Percentiles rank a stretch among this genome's conserved stretches.
Evolutionary conservation across 2,797 vertebrate species (phyloP).

Genomic region (Platalea minor): DNA sequence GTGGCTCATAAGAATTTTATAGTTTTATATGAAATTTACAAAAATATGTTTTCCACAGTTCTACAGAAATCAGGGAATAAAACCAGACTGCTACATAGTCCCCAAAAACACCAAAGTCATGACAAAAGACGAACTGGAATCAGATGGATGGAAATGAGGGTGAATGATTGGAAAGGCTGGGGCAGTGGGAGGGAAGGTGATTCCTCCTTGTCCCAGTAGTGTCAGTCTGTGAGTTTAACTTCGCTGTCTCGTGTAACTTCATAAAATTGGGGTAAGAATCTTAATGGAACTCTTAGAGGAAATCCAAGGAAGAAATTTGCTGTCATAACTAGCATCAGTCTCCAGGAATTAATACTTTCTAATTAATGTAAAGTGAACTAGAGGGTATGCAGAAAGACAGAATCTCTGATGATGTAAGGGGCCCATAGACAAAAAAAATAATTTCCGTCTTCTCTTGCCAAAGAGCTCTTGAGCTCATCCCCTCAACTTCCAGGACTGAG

Average conservation of each 20-base stretch:
- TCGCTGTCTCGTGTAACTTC: not conserved
- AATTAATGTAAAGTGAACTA: not conserved
- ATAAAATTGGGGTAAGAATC: not conserved
- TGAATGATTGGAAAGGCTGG: not conserved
- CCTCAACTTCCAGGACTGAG: not conserved
- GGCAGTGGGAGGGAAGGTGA: not conserved
- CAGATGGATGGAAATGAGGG: not conserved
- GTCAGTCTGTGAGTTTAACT: not conserved
- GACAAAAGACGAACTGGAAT: not conserved
- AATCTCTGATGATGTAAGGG: not conserved
- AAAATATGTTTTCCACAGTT: not conserved
- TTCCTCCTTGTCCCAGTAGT: not conserved
- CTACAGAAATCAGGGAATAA: not conserved
- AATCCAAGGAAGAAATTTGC: not conserved
- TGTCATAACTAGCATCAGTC: not conserved
- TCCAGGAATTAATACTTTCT: not conserved
- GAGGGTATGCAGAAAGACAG: not conserved
- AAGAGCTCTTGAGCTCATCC: not conserved
- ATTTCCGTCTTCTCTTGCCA: not conserved
- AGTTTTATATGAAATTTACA: not conserved
- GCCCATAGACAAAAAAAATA: not conserved
- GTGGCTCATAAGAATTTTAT: not conserved
- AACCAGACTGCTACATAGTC: not conserved
- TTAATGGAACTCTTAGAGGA: not conserved
- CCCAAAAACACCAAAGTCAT: not conserved